Percentiles rank a stretch among this genome's conserved stretches.
Conservation (phyloP, 2,113 vertebrate genomes). For the Pleuronectes platessa region DNA sequence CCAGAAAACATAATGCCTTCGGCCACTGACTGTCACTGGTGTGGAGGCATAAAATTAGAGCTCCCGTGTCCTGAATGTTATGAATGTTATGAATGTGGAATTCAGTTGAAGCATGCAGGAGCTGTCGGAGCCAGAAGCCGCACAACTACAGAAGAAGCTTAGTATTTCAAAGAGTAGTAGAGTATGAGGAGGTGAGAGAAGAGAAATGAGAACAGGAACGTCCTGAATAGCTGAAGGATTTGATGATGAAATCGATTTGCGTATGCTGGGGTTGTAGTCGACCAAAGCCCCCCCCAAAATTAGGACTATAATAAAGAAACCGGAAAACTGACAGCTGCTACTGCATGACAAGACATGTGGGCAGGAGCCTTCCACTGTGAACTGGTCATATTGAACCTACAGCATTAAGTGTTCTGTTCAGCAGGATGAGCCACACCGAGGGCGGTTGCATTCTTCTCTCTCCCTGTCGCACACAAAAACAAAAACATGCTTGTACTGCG, state of each 20-base stretch:
- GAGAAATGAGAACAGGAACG: neutral
- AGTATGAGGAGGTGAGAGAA: neutral
- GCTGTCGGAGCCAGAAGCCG: neutral
- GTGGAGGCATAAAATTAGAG: neutral
- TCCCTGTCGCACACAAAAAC: neutral
- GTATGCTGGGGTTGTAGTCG: too few relatives aligned
- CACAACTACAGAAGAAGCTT: neutral
- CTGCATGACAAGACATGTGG: neutral
- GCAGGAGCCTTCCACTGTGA: neutral
- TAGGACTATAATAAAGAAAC: too few relatives aligned
- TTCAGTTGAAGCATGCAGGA: neutral
- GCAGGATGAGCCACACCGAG: neutral
- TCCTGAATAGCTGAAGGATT: neutral
- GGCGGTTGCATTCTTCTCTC: conserved; percentile 9
- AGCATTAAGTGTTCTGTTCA: neutral
- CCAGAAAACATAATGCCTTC: too few relatives aligned
- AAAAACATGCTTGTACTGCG: neutral
- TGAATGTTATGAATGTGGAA: neutral
- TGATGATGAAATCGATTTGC: neutral
- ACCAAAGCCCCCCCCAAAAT: too few relatives aligned
- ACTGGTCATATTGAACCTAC: neutral
- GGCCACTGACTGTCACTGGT: too few relatives aligned
- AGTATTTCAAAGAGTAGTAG: neutral
- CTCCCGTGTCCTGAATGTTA: neutral
- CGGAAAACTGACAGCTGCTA: too few relatives aligned